A percentile compares a stretch with the other conserved stretches of the same genome.
Evolutionary conservation across 2,888 invertebrate genomes (phyloP).

Genomic region (Cartodere bifasciata): DNA sequence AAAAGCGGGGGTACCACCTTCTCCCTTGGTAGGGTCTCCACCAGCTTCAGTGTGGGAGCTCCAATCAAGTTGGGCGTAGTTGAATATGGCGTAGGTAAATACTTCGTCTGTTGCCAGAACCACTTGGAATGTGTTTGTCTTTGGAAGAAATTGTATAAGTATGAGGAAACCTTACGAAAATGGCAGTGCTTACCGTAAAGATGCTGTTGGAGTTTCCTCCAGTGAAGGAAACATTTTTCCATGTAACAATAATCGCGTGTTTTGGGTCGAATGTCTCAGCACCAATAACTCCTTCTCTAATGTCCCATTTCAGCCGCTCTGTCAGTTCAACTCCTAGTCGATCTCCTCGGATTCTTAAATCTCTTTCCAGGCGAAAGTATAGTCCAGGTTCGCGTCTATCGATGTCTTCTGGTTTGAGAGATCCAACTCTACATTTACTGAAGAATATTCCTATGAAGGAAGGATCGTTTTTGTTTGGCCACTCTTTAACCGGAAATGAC

Average conservation of each 20-base stretch:
- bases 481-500: slow-evolving; percentile 75
- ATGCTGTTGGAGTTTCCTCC: slow-evolving; percentile 74
- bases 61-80: slow-evolving; percentile 86
- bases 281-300: slow-evolving; percentile 81
- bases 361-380: slow-evolving; percentile 64
- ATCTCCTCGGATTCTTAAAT: slow-evolving; percentile 61
- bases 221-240: slow-evolving; percentile 91
- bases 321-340: slow-evolving; percentile 75
- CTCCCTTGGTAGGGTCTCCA: slow-evolving; percentile 75
- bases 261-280: slow-evolving; percentile 84
- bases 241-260: slow-evolving; percentile 81
- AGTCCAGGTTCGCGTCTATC: slow-evolving; percentile 70
- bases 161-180: background rate
- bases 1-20: slow-evolving; percentile 77
- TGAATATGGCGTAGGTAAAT: slow-evolving; percentile 88
- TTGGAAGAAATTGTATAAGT: slow-evolving; percentile 13
- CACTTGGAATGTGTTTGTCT: slow-evolving; percentile 95
- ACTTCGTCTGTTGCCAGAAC: slow-evolving; percentile 87
- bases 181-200: slow-evolving; percentile 54
- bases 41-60: slow-evolving; percentile 84
- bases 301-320: slow-evolving; percentile 78
- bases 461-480: slow-evolving; percentile 79
- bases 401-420: slow-evolving; percentile 54
- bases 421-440: slow-evolving; percentile 76
- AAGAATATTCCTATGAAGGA: slow-evolving; percentile 90